Evolutionary conservation across 2,888 invertebrate species (phyloP).

Genomic region (Drosophila acutilabella): DNA sequence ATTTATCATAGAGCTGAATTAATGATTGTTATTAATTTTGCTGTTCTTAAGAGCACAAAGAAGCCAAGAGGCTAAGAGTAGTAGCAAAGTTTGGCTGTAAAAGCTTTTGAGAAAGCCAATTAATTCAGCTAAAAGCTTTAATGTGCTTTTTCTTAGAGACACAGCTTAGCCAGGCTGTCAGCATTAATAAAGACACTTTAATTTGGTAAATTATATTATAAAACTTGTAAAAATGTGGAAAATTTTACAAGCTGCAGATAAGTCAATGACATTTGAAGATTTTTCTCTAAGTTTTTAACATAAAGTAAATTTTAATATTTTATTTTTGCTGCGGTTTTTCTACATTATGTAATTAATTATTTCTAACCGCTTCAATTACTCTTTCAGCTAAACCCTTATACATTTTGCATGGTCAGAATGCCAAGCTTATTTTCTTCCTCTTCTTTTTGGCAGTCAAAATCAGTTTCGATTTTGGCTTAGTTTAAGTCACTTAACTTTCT

Average conservation of each 20-base stretch:
- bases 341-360: neutral
- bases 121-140: slow-evolving; percentile 9
- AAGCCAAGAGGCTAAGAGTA: neutral
- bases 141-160: neutral
- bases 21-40: slow-evolving; percentile 20
- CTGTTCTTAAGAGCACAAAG: neutral
- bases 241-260: too few species aligned
- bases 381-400: neutral
- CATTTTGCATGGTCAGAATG: slow-evolving; percentile 1
- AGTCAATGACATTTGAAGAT: neutral
- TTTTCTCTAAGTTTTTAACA: neutral
- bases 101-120: slow-evolving; percentile 1
- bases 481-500: slow-evolving; percentile 17
- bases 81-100: neutral
- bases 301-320: too few species aligned
- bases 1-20: slow-evolving; percentile 29
- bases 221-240: neutral
- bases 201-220: neutral
- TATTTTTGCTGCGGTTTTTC: too few species aligned
- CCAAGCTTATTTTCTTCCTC: slow-evolving; percentile 1
- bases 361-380: neutral
- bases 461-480: slow-evolving; percentile 8
- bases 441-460: slow-evolving; percentile 10
- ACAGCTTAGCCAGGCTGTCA: slow-evolving; percentile 1
- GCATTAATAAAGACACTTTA: neutral